Base-by-base conservation (phyloP, 35 echinoderm and acorn worm species). In the Patiria miniata region DNA sequence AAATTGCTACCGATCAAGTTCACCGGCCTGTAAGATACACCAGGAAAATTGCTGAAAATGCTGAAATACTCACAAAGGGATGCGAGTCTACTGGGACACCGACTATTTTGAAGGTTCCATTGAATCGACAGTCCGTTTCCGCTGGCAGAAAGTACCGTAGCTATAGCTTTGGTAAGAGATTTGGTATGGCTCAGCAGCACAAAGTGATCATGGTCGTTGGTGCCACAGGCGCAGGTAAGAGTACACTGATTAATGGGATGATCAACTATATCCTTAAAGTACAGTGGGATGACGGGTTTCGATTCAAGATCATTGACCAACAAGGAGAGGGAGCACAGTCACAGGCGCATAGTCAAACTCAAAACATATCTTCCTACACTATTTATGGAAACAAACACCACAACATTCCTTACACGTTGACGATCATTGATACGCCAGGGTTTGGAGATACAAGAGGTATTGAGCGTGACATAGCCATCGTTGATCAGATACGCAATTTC, bases 381-480 rank as follows among this genome's bases (percentile, higher is more conserved):
- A 68, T 93, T 50, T 79, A 89, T 17, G 34, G 77, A 78, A n/a
- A 83, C 30, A 61, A 89, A 44, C 32, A 58, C 22, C 77, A 40
- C 54, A 21, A 38, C 8, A 42, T 93, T 23, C 53, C 85, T 38
- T 93, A 88, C 80, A 89, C 80, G 26, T 77, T 93, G 53, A 93
- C 91, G 1, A 86, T 93, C 33, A 89, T 93, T 58, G 91, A 93
- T 42, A 93, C 91, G 12, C 91, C 91, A 17, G 91, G 91, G 36
- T 93, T 93, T 59, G 91, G 91, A 61, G 91, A 93, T 52, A 93
- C 91, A 0, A 85, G 86, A 29, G 91, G 91, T 30, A 89, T 93
- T n/a, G 65, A 60, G 28, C 61, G 91, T 40, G 91, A 93, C 34
- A 82, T 83, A 81, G 91, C 81, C 18, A 93, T 93, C 80, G 80